phyloP scores from a whole-genome alignment of 2,113 vertebrate genomes.

The Gadus chalcogrammus region DNA sequence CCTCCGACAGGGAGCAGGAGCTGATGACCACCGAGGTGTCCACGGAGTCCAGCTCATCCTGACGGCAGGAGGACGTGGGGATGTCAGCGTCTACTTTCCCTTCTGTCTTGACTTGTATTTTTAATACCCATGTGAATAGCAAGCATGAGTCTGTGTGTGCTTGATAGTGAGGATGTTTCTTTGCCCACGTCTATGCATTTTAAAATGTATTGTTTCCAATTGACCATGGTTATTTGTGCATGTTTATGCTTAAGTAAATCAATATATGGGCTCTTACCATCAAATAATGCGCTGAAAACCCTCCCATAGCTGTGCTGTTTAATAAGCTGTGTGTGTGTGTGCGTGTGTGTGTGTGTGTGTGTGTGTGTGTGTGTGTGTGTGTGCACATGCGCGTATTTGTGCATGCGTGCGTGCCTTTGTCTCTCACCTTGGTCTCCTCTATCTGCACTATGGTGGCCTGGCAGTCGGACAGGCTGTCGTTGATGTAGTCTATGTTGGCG shows the following conservation, averaged over 20 bases:
- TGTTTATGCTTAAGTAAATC: too few relatives aligned
- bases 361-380: neutral
- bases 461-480: slow-evolving; percentile 92
- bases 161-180: too few relatives aligned
- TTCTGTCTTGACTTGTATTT: too few relatives aligned
- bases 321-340: too few relatives aligned
- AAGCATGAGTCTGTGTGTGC: neutral
- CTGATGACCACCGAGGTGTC: slow-evolving; percentile 98
- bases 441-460: slow-evolving; percentile 97
- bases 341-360: neutral
- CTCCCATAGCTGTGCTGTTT: neutral
- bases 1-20: slow-evolving; percentile 93
- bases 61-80: neutral
- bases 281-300: too few relatives aligned
- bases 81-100: too few relatives aligned
- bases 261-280: too few relatives aligned
- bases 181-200: too few relatives aligned
- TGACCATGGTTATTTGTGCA: too few relatives aligned
- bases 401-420: neutral
- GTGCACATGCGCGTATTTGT: neutral
- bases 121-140: too few relatives aligned
- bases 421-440: slow-evolving; percentile 90
- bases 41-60: slow-evolving; percentile 96
- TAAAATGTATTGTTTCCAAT: too few relatives aligned
- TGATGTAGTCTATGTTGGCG: slow-evolving; percentile 97